Evolutionary conservation across 2,113 vertebrate genomes (phyloP).

Genomic region (Rhadina sibilatrix): DNA sequence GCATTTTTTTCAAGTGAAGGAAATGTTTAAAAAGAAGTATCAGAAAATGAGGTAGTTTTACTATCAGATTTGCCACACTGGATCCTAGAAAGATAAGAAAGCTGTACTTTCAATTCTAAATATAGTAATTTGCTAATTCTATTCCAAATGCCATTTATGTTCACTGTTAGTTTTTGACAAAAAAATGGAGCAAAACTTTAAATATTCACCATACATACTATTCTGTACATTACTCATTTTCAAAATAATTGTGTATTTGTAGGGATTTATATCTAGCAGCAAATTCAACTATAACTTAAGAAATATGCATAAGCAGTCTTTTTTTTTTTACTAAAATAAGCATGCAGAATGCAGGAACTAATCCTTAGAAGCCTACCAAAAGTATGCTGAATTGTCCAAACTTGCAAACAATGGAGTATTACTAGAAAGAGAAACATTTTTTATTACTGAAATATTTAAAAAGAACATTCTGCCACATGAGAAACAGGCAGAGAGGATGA

Average conservation of each 20-base stretch:
- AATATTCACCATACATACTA: background rate
- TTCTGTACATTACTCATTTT: background rate
- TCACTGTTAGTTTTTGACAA: background rate
- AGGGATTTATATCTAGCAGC: background rate
- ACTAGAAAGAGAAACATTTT: background rate
- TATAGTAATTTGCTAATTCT: background rate
- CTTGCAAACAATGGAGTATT: background rate
- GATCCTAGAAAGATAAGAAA: background rate
- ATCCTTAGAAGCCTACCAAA: background rate
- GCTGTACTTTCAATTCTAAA: background rate
- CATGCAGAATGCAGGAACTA: background rate
- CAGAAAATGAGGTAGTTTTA: background rate
- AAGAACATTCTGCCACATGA: background rate
- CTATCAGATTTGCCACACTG: background rate
- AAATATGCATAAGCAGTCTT: background rate
- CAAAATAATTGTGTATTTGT: background rate
- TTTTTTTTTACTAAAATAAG: conserved; percentile 14
- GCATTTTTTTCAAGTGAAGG: background rate
- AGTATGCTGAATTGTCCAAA: background rate
- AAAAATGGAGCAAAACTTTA: background rate
- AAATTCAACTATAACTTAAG: background rate
- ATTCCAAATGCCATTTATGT: background rate
- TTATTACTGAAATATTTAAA: background rate
- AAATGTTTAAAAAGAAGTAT: background rate
- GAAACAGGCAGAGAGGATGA: background rate